Conservation (phyloP, 2,888 invertebrate species). For the Acholoe squamosa region DNA sequence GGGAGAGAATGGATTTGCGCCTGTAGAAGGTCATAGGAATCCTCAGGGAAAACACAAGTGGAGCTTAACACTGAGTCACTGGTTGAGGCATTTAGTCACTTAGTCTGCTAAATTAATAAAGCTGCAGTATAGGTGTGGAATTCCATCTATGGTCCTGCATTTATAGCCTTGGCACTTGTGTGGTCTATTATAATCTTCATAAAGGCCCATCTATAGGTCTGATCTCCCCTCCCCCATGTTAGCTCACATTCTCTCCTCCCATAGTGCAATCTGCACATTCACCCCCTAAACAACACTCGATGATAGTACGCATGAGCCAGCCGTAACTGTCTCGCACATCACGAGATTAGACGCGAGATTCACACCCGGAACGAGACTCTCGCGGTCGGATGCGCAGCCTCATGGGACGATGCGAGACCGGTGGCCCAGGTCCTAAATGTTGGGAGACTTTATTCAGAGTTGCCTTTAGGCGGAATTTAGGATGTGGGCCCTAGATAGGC, state of each 20-base stretch:
- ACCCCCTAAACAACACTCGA: not conserved
- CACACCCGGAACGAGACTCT: not conserved
- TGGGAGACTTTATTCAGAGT: not conserved
- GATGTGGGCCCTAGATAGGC: not conserved
- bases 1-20: too few relatives aligned
- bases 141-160: not conserved
- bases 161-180: slow-evolving; percentile 23
- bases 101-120: slow-evolving; percentile 24
- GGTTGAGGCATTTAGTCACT: not conserved
- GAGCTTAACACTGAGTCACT: not conserved
- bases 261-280: not conserved
- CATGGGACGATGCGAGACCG: not conserved
- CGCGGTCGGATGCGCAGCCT: not conserved
- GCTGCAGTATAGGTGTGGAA: not conserved
- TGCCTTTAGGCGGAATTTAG: not conserved
- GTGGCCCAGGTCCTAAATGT: not conserved
- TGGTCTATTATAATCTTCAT: not conserved
- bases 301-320: not conserved
- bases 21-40: too few relatives aligned
- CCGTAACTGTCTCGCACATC: not conserved
- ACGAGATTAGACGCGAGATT: slow-evolving; percentile 21
- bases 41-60: not conserved
- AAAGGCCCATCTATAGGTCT: not conserved
- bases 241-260: not conserved
- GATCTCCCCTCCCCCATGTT: not conserved